Evolutionary conservation across 2,797 vertebrate genomes (phyloP).

Genomic region (Falco rusticolus): DNA sequence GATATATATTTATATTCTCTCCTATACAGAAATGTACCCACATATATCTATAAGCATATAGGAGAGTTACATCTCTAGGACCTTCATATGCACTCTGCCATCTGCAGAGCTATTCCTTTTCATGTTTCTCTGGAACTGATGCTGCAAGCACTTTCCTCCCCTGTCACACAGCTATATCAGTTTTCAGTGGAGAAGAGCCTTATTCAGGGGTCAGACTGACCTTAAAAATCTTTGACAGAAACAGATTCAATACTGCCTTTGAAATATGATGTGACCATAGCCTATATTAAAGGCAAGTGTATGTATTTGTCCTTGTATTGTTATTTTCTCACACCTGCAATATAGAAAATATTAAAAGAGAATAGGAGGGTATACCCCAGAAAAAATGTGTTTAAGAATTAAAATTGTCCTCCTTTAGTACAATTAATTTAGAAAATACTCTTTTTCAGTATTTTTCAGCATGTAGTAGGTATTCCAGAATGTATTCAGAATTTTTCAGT

Average conservation of each 20-base stretch:
- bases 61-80: neutral
- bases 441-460: neutral
- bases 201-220: neutral
- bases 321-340: neutral
- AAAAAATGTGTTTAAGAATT: neutral
- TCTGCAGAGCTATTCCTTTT: neutral
- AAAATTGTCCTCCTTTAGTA: neutral
- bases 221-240: neutral
- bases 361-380: neutral
- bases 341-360: neutral
- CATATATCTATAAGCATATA: neutral
- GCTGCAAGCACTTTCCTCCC: neutral
- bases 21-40: rapidly evolving
- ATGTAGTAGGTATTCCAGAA: neutral
- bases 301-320: neutral
- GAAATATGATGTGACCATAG: neutral
- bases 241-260: neutral
- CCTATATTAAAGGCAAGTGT: neutral
- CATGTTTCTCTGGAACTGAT: neutral
- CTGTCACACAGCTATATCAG: neutral
- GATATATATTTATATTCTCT: neutral
- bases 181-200: neutral
- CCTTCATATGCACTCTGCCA: neutral
- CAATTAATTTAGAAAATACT: neutral
- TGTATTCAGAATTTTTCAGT: neutral